A percentile compares a stretch with the other conserved stretches of the same genome.
Conservation (phyloP, 2,113 vertebrate genomes). For the Myotis lucifugus region DNA sequence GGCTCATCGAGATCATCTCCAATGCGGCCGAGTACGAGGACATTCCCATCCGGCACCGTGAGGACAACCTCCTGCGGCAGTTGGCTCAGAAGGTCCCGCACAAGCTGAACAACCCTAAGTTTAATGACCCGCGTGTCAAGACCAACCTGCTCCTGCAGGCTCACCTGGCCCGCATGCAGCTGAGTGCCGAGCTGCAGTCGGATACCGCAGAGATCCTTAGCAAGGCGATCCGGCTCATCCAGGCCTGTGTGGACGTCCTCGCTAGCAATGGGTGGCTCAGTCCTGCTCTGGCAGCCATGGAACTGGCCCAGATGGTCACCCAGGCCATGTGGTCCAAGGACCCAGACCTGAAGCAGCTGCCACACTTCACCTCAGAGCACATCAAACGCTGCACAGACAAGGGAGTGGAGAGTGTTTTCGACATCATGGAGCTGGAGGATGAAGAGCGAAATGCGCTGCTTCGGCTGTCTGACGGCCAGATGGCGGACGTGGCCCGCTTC, state of each 20-base stretch:
- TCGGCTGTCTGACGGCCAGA: slow-evolving; percentile 93
- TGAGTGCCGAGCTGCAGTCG: slow-evolving; percentile 97
- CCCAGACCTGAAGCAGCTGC: slow-evolving; percentile 98
- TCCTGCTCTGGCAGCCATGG: slow-evolving; percentile 98
- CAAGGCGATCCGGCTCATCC: slow-evolving; percentile 97
- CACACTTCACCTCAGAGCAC: slow-evolving; percentile 96
- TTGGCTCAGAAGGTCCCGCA: slow-evolving; percentile 97
- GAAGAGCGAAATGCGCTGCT: slow-evolving; percentile 93
- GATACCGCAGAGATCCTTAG: slow-evolving; percentile 98
- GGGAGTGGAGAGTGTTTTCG: slow-evolving; percentile 98
- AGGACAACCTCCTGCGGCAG: slow-evolving; percentile 94
- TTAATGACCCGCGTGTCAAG: slow-evolving; percentile 98
- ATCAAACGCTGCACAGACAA: slow-evolving; percentile 98
- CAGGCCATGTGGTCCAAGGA: slow-evolving; percentile 99
- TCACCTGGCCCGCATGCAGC: slow-evolving; percentile 97
- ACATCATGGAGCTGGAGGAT: slow-evolving; percentile 99
- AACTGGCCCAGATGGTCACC: slow-evolving; percentile 98
- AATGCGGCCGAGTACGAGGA: slow-evolving; percentile 98
- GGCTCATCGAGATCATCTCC: slow-evolving; percentile 97
- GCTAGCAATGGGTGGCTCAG: slow-evolving; percentile 99
- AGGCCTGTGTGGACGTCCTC: slow-evolving; percentile 97
- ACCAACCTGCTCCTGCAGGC: slow-evolving; percentile 98
- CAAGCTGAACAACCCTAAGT: slow-evolving; percentile 98
- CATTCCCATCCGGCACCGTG: slow-evolving; percentile 97
- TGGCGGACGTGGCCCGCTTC: slow-evolving; percentile 96